phyloP scores from a whole-genome alignment of 2,888 invertebrate species.

The Brassicogethes aeneus region DNA sequence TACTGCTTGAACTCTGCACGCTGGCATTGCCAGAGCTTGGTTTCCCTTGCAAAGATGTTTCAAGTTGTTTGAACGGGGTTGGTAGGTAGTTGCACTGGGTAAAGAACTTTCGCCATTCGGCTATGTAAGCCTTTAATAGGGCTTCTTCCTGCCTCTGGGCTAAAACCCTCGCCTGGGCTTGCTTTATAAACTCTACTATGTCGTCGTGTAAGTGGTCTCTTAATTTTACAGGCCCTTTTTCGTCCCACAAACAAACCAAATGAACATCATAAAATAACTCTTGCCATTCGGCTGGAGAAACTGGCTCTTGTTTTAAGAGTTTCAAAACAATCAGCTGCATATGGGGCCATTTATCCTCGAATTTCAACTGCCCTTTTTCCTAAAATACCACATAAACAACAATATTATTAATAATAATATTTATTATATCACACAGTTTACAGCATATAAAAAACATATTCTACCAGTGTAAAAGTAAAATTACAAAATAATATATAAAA shows the following conservation, averaged over 20 bases:
- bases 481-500: too few relatives aligned
- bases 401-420: too few relatives aligned
- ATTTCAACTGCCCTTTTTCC: slow-evolving; percentile 76
- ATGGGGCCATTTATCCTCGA: slow-evolving; percentile 94
- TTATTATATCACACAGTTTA: too few relatives aligned
- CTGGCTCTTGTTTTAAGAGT: slow-evolving; percentile 87
- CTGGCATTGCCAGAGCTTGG: slow-evolving; percentile 29
- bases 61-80: slow-evolving; percentile 83
- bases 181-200: slow-evolving; percentile 88
- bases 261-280: slow-evolving; percentile 95
- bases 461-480: too few relatives aligned
- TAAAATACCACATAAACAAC: too few relatives aligned
- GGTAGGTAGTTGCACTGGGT: slow-evolving; percentile 96
- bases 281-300: slow-evolving; percentile 94
- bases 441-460: too few relatives aligned
- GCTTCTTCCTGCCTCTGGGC: slow-evolving; percentile 92
- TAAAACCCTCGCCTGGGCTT: slow-evolving; percentile 83
- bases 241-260: slow-evolving; percentile 94
- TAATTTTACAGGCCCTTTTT: slow-evolving; percentile 84
- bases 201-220: slow-evolving; percentile 84
- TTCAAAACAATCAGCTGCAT: slow-evolving; percentile 93
- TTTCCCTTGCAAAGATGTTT: slow-evolving; percentile 71
- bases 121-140: slow-evolving; percentile 90
- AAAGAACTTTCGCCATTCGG: slow-evolving; percentile 97
- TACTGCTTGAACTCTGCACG: slow-evolving; percentile 34